These are phyloP conservation scores for Apis cerana DNA, from an alignment of 1,140 invertebrate species.

Conservation along the genomic window DNA sequence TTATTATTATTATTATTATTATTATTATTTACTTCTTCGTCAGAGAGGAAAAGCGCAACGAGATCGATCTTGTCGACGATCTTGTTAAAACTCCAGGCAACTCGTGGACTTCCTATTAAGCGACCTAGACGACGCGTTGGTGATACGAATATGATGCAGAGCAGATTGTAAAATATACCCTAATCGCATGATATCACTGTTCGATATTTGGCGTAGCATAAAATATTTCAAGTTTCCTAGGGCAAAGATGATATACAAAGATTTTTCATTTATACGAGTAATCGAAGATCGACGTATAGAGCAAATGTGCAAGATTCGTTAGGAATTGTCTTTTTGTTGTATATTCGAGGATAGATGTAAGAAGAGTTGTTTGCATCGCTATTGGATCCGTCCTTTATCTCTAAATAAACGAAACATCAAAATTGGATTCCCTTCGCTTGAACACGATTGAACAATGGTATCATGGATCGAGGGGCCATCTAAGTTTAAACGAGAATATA, in stretches of 20 bases:
- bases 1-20: neutral
- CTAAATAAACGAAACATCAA: neutral
- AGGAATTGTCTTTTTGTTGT: neutral
- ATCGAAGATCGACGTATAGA: neutral
- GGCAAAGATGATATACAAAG: too few relatives aligned
- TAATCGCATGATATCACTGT: constrained; percentile 46
- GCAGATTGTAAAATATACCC: constrained; percentile 40
- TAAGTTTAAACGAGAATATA: constrained; percentile 55
- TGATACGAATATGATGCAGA: constrained; percentile 21
- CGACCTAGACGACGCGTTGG: constrained; percentile 23
- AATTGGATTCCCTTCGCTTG: constrained; percentile 23
- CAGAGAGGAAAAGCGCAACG: neutral
- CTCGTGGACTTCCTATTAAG: constrained; percentile 10
- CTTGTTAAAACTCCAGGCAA: neutral
- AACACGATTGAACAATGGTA: constrained; percentile 44
- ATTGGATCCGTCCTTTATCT: constrained; percentile 57
- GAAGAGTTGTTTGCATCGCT: neutral
- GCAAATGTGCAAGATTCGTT: neutral
- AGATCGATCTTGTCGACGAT: neutral
- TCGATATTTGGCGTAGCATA: neutral
- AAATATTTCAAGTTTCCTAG: neutral
- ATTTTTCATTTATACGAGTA: neutral
- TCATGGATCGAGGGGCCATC: constrained; percentile 47
- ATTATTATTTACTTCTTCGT: neutral
- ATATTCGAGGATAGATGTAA: neutral